Evolutionary conservation across 2,888 invertebrate species (phyloP).

Genomic region (Stegana nigrithorax): DNA sequence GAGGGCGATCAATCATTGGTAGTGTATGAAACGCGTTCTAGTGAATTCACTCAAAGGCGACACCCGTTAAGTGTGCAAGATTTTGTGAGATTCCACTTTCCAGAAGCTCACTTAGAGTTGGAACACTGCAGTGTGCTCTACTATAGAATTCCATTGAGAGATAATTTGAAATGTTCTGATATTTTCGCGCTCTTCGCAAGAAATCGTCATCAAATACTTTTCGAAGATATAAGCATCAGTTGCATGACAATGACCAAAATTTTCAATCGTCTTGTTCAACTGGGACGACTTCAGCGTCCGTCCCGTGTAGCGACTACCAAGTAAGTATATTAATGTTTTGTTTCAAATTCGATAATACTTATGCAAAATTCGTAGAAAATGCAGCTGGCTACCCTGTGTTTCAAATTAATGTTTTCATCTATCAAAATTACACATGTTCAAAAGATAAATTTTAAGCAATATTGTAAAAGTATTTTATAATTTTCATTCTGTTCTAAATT

Average conservation of each 20-base stretch:
- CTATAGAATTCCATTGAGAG: conserved; percentile 72
- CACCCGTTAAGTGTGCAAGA: neutral
- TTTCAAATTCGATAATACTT: too few relatives aligned
- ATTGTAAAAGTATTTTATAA: too few relatives aligned
- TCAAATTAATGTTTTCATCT: too few relatives aligned
- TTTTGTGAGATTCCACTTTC: neutral
- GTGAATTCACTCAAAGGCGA: too few relatives aligned
- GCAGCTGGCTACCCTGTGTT: too few relatives aligned
- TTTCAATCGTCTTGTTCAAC: conserved; percentile 73
- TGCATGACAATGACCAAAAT: conserved; percentile 84
- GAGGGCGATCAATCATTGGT: neutral
- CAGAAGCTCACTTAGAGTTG: conserved; percentile 61
- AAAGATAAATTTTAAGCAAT: too few relatives aligned
- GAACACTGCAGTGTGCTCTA: conserved; percentile 77
- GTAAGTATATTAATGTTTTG: too few relatives aligned
- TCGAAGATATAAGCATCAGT: conserved; percentile 81
- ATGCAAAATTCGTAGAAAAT: too few relatives aligned
- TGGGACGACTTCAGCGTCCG: neutral
- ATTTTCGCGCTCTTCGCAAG: conserved; percentile 77
- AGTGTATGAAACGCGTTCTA: too few relatives aligned
- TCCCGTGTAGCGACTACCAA: neutral
- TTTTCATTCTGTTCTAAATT: too few relatives aligned
- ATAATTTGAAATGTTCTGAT: conserved; percentile 72
- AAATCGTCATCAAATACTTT: conserved; percentile 70
- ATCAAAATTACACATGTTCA: too few relatives aligned